phyloP scores from a whole-genome alignment of 2,113 vertebrate genomes.

The Crotalus viridis region DNA sequence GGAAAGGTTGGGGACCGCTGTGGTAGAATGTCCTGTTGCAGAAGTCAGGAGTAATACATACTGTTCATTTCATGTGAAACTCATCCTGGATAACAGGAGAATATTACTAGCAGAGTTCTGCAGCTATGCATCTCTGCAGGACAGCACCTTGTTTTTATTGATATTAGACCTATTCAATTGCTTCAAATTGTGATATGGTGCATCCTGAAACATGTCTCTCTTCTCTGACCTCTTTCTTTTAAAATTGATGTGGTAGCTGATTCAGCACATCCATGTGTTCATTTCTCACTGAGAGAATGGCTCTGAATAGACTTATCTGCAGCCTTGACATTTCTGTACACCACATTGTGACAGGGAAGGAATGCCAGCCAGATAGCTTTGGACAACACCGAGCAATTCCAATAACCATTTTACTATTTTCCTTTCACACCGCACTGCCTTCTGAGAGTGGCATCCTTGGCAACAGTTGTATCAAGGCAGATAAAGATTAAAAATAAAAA shows the following conservation, averaged over 20 bases:
- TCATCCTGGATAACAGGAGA: background rate
- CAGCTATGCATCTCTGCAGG: background rate
- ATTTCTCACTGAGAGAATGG: constrained; percentile 30
- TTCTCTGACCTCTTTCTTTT: constrained; percentile 26
- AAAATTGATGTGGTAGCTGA: constrained; percentile 22
- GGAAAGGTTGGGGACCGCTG: background rate
- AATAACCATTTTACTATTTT: background rate
- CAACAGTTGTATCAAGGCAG: background rate
- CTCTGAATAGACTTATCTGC: constrained; percentile 4
- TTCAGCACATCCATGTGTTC: background rate
- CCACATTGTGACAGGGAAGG: constrained; percentile 1
- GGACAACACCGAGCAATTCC: background rate
- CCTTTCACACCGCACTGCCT: background rate
- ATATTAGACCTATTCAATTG: background rate
- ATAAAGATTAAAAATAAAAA: background rate
- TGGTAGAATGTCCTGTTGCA: background rate
- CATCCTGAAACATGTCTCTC: background rate
- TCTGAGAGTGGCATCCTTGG: background rate
- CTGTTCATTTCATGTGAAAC: background rate
- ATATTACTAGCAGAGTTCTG: background rate
- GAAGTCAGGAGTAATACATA: background rate
- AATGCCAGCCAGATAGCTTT: background rate
- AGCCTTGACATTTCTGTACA: background rate
- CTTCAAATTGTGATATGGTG: background rate
- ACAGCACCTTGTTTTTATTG: background rate